Conservation (phyloP, 2,888 invertebrate species). For the Neoaliturus tenellus region DNA sequence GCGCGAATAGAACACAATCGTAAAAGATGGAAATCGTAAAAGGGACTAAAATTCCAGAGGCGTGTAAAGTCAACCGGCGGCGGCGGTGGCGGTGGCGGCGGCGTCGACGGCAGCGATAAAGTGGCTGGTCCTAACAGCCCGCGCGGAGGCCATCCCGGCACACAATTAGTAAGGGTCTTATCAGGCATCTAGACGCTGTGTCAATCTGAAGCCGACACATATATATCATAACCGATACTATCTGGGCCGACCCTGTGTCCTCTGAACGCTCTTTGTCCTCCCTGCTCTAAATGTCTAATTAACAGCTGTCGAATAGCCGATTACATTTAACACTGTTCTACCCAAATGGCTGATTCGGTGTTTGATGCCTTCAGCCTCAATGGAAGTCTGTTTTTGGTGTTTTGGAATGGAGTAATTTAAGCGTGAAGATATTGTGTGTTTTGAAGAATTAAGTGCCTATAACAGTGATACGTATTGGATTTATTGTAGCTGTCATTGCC, state of each 20-base stretch:
- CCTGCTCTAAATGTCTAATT: neutral
- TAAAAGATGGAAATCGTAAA: too few species aligned
- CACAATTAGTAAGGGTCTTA: constrained; percentile 18
- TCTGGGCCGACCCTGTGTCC: neutral
- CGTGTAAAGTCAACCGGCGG: neutral
- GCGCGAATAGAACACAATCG: neutral
- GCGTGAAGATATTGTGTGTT: too few species aligned
- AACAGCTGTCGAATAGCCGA: constrained; percentile 33
- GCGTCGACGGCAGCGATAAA: neutral
- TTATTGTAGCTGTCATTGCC: too few species aligned
- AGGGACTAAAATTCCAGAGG: neutral
- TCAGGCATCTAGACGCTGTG: neutral
- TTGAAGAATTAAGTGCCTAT: too few species aligned
- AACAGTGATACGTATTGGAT: too few species aligned
- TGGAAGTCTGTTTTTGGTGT: too few species aligned
- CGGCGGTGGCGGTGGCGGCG: neutral
- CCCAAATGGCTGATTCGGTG: neutral
- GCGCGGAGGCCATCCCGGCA: constrained; percentile 3
- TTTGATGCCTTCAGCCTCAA: too few species aligned
- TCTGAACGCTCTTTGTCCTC: neutral
- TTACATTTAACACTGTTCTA: constrained; percentile 2
- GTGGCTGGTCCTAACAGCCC: neutral
- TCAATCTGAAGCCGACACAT: constrained; percentile 20
- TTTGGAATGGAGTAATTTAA: too few species aligned
- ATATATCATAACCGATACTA: constrained; percentile 20